phyloP scores from a whole-genome alignment of 2,113 vertebrate genomes.

The Festucalex cinctus region DNA sequence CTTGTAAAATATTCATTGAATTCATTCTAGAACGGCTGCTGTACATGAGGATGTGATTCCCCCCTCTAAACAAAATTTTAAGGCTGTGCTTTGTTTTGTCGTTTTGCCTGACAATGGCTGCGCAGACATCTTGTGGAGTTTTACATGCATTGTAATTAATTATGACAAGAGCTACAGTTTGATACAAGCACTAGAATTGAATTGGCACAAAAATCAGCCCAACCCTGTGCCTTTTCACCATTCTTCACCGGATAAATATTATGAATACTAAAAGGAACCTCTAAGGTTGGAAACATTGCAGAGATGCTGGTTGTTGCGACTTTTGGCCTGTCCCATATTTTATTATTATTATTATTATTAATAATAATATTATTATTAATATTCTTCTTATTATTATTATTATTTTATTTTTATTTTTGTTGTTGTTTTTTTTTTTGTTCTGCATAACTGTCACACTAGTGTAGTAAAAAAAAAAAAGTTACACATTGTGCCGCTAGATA shows the following conservation, averaged over 20 bases:
- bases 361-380: background rate
- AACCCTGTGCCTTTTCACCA: constrained; percentile 17
- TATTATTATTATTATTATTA: background rate
- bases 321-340: background rate
- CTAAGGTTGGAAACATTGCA: background rate
- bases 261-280: background rate
- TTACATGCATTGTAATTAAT: constrained; percentile 48
- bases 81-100: constrained; percentile 17
- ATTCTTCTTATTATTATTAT: too few relatives aligned
- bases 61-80: constrained; percentile 17
- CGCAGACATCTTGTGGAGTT: constrained; percentile 30
- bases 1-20: constrained; percentile 60
- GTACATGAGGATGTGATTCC: constrained; percentile 12
- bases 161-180: constrained; percentile 62
- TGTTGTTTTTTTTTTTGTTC: too few relatives aligned
- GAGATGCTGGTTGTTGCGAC: background rate
- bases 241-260: background rate
- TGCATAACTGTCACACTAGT: background rate
- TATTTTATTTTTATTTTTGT: too few relatives aligned
- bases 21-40: constrained; percentile 31
- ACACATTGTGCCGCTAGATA: background rate
- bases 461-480: background rate
- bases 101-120: constrained; percentile 49
- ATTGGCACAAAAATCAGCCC: constrained; percentile 8
- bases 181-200: constrained; percentile 42